These are phyloP conservation scores for Champsocephalus esox DNA, from an alignment of 2,797 vertebrate genomes.

Conservation along the genomic window DNA sequence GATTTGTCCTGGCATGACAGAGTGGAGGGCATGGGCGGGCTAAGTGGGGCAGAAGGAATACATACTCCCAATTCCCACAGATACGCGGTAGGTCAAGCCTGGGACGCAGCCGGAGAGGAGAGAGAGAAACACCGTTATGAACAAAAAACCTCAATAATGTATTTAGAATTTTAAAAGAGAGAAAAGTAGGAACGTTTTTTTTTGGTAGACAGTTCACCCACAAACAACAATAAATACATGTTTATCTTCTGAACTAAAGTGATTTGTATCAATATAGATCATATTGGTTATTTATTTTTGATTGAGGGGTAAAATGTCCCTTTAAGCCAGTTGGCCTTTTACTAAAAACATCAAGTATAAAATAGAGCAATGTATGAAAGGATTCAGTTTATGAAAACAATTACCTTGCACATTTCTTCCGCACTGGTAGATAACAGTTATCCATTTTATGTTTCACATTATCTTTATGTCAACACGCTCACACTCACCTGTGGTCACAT, in stretches of 20 bases:
- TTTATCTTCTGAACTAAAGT: too few relatives aligned
- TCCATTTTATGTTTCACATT: neutral
- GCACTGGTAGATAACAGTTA: neutral
- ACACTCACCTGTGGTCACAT: neutral
- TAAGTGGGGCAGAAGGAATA: slow-evolving; percentile 85
- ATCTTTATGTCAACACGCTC: neutral
- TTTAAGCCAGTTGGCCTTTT: neutral
- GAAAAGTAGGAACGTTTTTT: neutral
- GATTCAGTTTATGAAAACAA: neutral
- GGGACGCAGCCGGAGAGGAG: slow-evolving; percentile 82
- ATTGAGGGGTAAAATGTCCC: too few relatives aligned
- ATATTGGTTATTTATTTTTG: too few relatives aligned
- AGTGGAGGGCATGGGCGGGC: slow-evolving; percentile 71
- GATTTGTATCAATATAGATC: too few relatives aligned
- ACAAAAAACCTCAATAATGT: slow-evolving; percentile 31
- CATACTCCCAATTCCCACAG: slow-evolving; percentile 97
- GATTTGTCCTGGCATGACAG: slow-evolving; percentile 77
- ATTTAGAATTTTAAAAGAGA: slow-evolving; percentile 7
- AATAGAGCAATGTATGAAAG: neutral
- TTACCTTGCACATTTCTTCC: neutral
- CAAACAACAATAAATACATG: too few relatives aligned
- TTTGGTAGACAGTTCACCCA: too few relatives aligned
- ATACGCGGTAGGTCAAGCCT: slow-evolving; percentile 97
- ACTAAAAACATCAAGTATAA: neutral
- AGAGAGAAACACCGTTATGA: slow-evolving; percentile 62